Evolutionary conservation across 2,113 vertebrate genomes (phyloP).

Genomic region (Poeciliopsis occidentalis): DNA sequence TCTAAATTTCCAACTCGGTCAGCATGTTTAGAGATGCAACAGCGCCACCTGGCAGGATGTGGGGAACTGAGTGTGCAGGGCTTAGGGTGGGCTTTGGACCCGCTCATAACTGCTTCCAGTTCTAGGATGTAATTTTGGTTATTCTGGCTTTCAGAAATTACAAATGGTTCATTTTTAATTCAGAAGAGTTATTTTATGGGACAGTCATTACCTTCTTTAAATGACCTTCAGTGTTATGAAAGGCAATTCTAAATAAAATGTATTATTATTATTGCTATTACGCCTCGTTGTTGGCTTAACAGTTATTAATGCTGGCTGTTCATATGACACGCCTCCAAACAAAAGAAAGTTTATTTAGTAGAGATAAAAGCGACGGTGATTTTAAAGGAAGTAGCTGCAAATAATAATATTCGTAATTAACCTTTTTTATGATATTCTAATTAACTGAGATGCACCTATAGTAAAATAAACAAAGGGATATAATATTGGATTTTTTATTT

Average conservation of each 20-base stretch:
- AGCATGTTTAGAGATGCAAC: too few relatives aligned
- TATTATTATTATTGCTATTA: too few relatives aligned
- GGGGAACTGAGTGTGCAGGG: too few relatives aligned
- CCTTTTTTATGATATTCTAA: background rate
- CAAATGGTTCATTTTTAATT: background rate
- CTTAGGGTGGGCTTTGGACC: too few relatives aligned
- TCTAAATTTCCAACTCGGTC: too few relatives aligned
- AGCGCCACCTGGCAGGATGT: too few relatives aligned
- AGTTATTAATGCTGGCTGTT: background rate
- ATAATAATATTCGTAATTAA: background rate
- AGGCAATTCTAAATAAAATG: too few relatives aligned
- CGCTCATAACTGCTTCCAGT: too few relatives aligned
- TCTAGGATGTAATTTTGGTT: background rate
- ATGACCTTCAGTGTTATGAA: too few relatives aligned
- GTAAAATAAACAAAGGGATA: constrained; percentile 55
- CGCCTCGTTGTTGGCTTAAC: background rate
- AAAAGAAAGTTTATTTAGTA: too few relatives aligned
- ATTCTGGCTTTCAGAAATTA: background rate
- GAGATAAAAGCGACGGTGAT: background rate
- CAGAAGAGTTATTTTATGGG: background rate
- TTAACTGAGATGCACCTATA: background rate
- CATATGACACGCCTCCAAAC: background rate
- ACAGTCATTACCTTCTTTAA: too few relatives aligned
- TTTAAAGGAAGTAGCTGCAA: background rate
- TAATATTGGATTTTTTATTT: constrained; percentile 39